Evolutionary conservation across 1,140 invertebrate genomes (phyloP), one percentile per base, ranked within the genome.

Genomic region (Saccostrea glomerata): DNA sequence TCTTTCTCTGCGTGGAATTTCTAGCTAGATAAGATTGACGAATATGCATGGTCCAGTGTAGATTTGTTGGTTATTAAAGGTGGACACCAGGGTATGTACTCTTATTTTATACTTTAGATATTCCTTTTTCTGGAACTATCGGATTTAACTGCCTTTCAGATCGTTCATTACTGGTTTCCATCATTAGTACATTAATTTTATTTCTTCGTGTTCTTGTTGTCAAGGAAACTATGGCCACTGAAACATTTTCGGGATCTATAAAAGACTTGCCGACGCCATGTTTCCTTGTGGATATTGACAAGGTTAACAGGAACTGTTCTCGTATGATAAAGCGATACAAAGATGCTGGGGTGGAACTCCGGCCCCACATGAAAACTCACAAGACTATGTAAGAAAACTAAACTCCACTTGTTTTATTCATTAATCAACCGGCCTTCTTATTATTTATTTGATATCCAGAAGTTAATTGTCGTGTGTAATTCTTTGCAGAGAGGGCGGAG

Each of bases 331-430:
- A 92, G 15, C 92, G 89, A 0, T 94, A 93, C 89, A 87, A 89
- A 55, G 55, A 85, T 9, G 58, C 95, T 20, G 93, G 93, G 40
- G 91, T 95, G 4, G 86, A 92, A 23, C 91, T 95, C 0, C 87
- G 94, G 63, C 92, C 93, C 2, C 94, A 95, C 73, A 94, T 94
- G 90, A 95, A 95, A 87, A 95, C 94, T 11, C 94, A 95, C 88
- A 95, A 95, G 91, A 94, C 94, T 15, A 77, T 94, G 94, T 94
- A 92, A 87, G 93, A 86, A 73, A 25, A 60, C 9, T 58, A 60
- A 40, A 66, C 20, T 66, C 13, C 12, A 60, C 56, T 15, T 12
- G 30, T 12, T 54, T 15, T 56, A 23, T n/a, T 84, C 25, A 13
- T 23, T 25, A 7, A 23, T 12, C 12, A 85, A 13, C 20, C 20